These are phyloP conservation scores for Reticulitermes speratus DNA, from an alignment of 1,140 invertebrate genomes.

Conservation along the genomic window DNA sequence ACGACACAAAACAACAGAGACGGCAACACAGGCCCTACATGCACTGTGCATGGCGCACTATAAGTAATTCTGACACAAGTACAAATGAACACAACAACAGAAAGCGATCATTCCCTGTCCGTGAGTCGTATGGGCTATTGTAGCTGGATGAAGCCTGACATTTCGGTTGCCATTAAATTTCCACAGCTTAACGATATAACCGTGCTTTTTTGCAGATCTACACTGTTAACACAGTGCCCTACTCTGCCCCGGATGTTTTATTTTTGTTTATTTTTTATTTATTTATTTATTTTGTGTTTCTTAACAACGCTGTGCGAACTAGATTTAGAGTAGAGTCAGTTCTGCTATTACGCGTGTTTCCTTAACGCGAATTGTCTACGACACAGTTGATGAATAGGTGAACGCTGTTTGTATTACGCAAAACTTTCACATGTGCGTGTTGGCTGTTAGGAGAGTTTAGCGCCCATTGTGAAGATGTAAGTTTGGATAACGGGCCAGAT, in stretches of 20 bases:
- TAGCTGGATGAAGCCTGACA: slow-evolving; percentile 23
- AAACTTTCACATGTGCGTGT: no score
- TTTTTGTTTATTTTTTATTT: no score
- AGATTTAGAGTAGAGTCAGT: no score
- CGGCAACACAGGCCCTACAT: not conserved
- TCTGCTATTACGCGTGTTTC: no score
- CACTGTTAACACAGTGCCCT: not conserved
- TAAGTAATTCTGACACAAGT: slow-evolving; percentile 14
- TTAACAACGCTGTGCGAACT: no score
- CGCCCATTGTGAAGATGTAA: no score
- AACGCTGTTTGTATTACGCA: no score
- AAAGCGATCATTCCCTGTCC: slow-evolving; percentile 3
- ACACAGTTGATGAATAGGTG: no score
- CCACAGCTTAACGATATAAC: not conserved
- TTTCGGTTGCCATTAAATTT: slow-evolving; percentile 29
- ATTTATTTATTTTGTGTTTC: no score
- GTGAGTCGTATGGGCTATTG: not conserved
- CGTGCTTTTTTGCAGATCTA: not conserved
- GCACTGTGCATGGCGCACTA: not conserved
- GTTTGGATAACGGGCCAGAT: no score
- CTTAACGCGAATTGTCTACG: no score
- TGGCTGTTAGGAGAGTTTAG: no score
- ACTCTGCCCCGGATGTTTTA: not conserved
- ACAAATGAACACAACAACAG: slow-evolving; percentile 20
- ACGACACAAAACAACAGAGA: slow-evolving; percentile 5